A percentile compares a stretch with the other conserved stretches of the same genome.
These are phyloP conservation scores for Leptarthrus brevirostris DNA, from an alignment of 2,888 invertebrate genomes.

Conservation along the genomic window DNA sequence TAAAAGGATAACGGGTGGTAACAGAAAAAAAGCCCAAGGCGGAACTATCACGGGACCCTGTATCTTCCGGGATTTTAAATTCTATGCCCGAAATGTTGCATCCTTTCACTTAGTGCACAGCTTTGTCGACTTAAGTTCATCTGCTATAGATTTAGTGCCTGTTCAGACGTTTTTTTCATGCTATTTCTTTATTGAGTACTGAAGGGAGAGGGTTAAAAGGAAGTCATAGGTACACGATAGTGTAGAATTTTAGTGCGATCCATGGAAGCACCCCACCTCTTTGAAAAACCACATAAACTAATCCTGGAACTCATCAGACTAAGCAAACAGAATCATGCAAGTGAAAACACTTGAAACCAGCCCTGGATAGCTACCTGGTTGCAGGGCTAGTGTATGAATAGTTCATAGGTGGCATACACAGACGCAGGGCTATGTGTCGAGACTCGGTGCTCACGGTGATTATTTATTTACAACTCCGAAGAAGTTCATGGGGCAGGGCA, in stretches of 20 bases:
- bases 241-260: constrained; percentile 34
- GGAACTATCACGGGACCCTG: background rate
- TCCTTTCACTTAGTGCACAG: background rate
- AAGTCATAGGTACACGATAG: constrained; percentile 23
- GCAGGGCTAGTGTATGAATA: background rate
- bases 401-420: background rate
- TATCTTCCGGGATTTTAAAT: constrained; percentile 27
- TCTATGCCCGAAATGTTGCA: constrained; percentile 13
- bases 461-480: constrained; percentile 39
- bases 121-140: background rate
- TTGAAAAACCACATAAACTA: constrained; percentile 32
- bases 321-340: constrained; percentile 51
- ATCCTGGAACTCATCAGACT: constrained; percentile 52
- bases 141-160: background rate
- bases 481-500: constrained; percentile 21
- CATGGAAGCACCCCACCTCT: constrained; percentile 19
- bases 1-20: background rate
- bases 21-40: background rate
- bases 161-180: background rate
- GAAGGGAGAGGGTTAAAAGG: background rate
- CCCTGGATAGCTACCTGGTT: constrained; percentile 4
- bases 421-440: no score
- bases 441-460: constrained; percentile 2
- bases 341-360: constrained; percentile 45
- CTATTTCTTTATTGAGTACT: background rate